Conservation (phyloP, 2,113 vertebrate species). For the Apeltes quadracus region DNA sequence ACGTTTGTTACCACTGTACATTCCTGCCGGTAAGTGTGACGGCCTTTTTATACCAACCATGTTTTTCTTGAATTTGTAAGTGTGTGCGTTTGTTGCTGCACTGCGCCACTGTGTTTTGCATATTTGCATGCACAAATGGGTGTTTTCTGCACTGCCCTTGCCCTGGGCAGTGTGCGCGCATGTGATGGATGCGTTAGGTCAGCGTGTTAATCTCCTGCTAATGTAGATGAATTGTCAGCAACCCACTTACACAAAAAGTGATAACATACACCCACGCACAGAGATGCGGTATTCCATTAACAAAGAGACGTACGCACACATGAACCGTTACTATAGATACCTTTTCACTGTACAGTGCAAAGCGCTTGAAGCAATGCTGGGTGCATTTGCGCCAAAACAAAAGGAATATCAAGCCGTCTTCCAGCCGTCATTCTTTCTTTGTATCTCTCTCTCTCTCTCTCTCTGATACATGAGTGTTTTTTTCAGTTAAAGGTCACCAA, state of each 20-base stretch:
- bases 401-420: too few species aligned
- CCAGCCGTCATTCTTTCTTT: conserved; percentile 11
- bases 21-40: conserved; percentile 12
- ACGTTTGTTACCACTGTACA: not conserved
- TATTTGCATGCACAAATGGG: conserved; percentile 21
- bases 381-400: too few species aligned
- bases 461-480: too few species aligned
- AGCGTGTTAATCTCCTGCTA: conserved; percentile 76
- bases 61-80: not conserved
- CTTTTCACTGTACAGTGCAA: conserved; percentile 40
- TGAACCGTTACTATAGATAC: conserved; percentile 19
- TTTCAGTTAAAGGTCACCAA: conserved; percentile 32
- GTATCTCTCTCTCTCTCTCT: too few species aligned
- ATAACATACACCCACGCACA: conserved; percentile 20
- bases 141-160: conserved; percentile 58
- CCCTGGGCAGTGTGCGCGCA: conserved; percentile 16
- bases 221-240: conserved; percentile 75
- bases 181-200: conserved; percentile 73
- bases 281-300: conserved; percentile 34
- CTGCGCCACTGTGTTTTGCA: conserved; percentile 38
- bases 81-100: conserved; percentile 7
- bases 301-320: conserved; percentile 7
- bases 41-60: not conserved
- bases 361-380: too few species aligned
- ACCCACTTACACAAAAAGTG: conserved; percentile 59